Base-by-base conservation (phyloP, 2,113 vertebrate species). In the Perca schrenkii region DNA sequence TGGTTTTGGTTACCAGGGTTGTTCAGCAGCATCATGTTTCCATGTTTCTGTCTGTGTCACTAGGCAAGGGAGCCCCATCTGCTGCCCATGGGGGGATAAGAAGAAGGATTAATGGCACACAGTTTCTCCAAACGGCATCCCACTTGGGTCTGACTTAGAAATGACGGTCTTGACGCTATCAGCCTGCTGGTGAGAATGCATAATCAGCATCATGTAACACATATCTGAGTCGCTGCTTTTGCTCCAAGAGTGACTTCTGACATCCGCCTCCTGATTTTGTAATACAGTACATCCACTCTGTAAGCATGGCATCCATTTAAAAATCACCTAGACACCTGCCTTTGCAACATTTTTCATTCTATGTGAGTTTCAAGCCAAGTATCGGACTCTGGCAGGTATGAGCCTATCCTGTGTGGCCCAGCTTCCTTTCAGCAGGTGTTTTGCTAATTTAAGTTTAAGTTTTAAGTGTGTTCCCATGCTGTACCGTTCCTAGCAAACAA, bases 21-120 rank as follows among this genome's bases (percentile, higher is more conserved):
- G 75, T 47, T 77, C 61, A 19, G 54, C 79, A 74, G 75, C 62
- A n/a, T 84, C 85, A 6, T 81, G 82, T 80, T 25, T 85, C 56
- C 76, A 40, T 64, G 14, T 68, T 15, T 74, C n/a, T 74, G 62
- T 76, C 40, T 81, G 66, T 74, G 77, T 83, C 81, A 54, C 60
- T 69, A 72, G 83, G 79, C 64, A 67, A 21, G 60, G 76, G 73
- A 89, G 86, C 62, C 72, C 80, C 78, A 83, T 82, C 82, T 91
- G 88, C 85, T 54, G 60, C 74, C 74, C 73, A 57, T 52, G 0
- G 28, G 78, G 68, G 77, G 65, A 76, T 53, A 64, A 36, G 81
- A 60, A 53, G 57, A 28, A 54, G 49, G 21, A n/a, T 5, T 34
- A 67, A 78, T 52, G 73, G 74, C 68, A 62, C 64, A 31, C 64